Percentiles rank a stretch among this genome's conserved stretches.
phyloP scores from a whole-genome alignment of 1,140 invertebrate species.

The Drosophila baimaii region DNA sequence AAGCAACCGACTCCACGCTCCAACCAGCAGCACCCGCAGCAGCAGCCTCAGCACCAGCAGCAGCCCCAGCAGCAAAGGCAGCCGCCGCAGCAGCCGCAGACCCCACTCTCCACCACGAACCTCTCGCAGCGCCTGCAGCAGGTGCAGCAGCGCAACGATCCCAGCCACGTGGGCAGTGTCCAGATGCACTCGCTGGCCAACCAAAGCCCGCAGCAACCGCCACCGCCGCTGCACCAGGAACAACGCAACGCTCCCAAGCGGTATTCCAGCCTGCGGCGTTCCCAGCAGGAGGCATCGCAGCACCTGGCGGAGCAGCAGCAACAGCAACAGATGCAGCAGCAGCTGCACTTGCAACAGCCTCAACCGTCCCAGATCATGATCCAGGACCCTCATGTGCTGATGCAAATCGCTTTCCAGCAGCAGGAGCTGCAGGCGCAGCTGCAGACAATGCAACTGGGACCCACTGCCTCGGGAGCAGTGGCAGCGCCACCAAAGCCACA shows the following conservation, averaged over 20 bases:
- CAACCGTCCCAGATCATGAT: slow-evolving; percentile 72
- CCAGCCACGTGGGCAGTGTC: slow-evolving; percentile 81
- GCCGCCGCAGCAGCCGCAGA: slow-evolving; percentile 34
- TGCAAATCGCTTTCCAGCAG: slow-evolving; percentile 81
- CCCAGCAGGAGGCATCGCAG: slow-evolving; percentile 77
- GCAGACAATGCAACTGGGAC: slow-evolving; percentile 70
- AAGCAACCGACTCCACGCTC: slow-evolving; percentile 43
- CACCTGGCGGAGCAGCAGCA: slow-evolving; percentile 67
- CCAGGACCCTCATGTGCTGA: slow-evolving; percentile 77
- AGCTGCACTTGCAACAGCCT: slow-evolving; percentile 60
- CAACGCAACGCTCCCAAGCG: slow-evolving; percentile 87
- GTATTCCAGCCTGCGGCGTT: slow-evolving; percentile 90
- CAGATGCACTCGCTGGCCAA: slow-evolving; percentile 80
- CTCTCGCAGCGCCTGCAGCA: slow-evolving; percentile 77
- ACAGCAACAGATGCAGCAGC: slow-evolving; percentile 69
- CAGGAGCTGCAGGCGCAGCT: slow-evolving; percentile 79
- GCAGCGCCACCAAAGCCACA: slow-evolving; percentile 56
- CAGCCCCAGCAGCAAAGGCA: slow-evolving; percentile 45
- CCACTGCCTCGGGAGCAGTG: slow-evolving; percentile 32
- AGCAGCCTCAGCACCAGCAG: slow-evolving; percentile 57
- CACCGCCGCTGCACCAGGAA: slow-evolving; percentile 82
- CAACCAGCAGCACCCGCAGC: slow-evolving; percentile 45
- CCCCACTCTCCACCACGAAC: slow-evolving; percentile 63
- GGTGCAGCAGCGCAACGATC: slow-evolving; percentile 82
- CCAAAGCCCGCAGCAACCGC: slow-evolving; percentile 76